A percentile compares a stretch with the other conserved stretches of the same genome.
Conservation (phyloP, 2,888 invertebrate species). For the Lithophane semibrunnea region DNA sequence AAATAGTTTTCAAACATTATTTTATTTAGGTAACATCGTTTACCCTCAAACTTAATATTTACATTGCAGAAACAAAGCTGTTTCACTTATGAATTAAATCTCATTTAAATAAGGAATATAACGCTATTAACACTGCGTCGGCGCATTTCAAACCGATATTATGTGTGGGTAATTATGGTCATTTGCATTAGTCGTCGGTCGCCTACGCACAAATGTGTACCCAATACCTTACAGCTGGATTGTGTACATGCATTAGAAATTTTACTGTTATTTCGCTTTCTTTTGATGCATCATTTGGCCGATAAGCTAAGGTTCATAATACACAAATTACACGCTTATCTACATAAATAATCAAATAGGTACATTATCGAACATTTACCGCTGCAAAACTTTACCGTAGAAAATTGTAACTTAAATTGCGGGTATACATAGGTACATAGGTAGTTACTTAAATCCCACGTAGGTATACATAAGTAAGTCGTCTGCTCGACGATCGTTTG, state of each 20-base stretch:
- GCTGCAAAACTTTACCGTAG: too few species aligned
- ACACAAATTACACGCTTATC: too few species aligned
- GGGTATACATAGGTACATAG: too few species aligned
- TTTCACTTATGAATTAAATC: background rate
- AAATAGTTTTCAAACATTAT: too few species aligned
- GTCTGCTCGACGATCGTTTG: too few species aligned
- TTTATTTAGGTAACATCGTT: background rate
- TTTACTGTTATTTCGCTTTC: background rate
- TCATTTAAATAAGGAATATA: constrained; percentile 22
- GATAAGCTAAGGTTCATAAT: background rate
- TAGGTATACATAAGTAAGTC: too few species aligned
- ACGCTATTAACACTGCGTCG: constrained; percentile 14
- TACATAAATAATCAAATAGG: too few species aligned
- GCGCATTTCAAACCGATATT: constrained; percentile 18
- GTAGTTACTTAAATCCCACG: too few species aligned
- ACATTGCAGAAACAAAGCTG: background rate
- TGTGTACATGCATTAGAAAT: background rate
- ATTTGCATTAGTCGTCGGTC: constrained; percentile 51
- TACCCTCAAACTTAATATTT: background rate
- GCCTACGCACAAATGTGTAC: constrained; percentile 39
- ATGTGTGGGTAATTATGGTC: constrained; percentile 43
- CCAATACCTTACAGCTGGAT: constrained; percentile 29
- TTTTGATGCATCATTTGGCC: background rate
- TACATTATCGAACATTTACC: too few species aligned
- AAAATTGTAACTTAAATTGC: too few species aligned